Base-by-base conservation (phyloP, 2,888 invertebrate species). In the Cataglyphis albicans region DNA sequence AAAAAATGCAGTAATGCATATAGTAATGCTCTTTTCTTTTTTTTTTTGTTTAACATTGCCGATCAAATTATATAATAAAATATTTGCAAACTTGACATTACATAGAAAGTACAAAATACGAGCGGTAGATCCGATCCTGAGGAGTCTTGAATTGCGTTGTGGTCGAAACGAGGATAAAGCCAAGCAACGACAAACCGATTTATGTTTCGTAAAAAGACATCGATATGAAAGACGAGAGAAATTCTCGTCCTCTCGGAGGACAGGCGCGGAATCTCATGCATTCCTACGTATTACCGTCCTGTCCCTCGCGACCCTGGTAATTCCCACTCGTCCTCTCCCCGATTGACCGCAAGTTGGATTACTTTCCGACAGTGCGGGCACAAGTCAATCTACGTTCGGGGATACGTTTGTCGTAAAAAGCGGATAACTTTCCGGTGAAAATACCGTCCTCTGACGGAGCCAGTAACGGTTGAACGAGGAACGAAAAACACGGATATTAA, bases 301-400 rank as follows among this genome's bases (percentile, higher is more conserved):
- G 32, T 21, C 32, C n/a, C 18, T 70, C 25, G 1, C 38, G 0
- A 29, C 57, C 57, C 41, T 29, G 9, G 21, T 72, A 80, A 80
- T 72, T 80, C 78, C 44, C 73, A 48, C 25, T 48, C 73, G 44
- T 44, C 41, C 44, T 35, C 44, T 25, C 25, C 18, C 4, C 78
- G 73, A 80, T 80, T 59, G 73, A 72, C 70, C 70, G 7, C 78
- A 80, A 80, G 73, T 80, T 80, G 73, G 35, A 80, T 80, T 80
- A 80, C 72, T 80, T 80, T 80, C 73, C 59, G 73, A 72, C 78
- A 72, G 78, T 59, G 25, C 44, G 25, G 59, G 44, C 35, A 48
- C 78, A 35, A 80, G 78, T 80, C 73, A 59, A 80, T 80, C 73
- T 80, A 80, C 59, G 70, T 68, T 68, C 25, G 68, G 29, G 35